A percentile compares a stretch with the other conserved stretches of the same genome.
Evolutionary conservation across 2,797 vertebrate genomes (phyloP).

Genomic region (Amblyopsis hoosieri): DNA sequence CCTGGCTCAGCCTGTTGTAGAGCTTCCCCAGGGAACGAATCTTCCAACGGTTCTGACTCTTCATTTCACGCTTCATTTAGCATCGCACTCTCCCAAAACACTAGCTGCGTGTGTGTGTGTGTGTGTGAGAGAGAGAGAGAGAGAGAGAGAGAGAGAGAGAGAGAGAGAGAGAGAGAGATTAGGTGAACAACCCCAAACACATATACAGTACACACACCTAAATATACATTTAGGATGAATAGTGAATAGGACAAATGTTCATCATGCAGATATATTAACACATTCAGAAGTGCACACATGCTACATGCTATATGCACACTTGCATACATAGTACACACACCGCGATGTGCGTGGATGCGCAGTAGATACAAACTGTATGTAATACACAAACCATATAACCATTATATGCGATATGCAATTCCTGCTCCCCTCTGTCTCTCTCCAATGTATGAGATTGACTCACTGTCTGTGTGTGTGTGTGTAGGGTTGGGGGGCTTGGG

Average conservation of each 20-base stretch:
- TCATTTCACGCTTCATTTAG: conserved; percentile 78
- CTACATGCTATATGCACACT: neutral
- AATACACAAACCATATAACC: conserved; percentile 20
- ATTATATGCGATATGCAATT: conserved; percentile 55
- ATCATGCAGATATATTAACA: conserved; percentile 16
- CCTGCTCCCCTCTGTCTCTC: conserved; percentile 51
- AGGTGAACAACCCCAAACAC: neutral
- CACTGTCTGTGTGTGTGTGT: conserved; percentile 16
- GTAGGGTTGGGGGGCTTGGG: conserved; percentile 4
- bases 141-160: too few relatives aligned
- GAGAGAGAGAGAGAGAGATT: neutral
- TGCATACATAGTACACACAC: conserved; percentile 10
- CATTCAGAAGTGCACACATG: conserved; percentile 4
- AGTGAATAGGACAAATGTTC: neutral
- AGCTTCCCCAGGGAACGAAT: conserved; percentile 64
- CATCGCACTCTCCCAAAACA: conserved; percentile 67
- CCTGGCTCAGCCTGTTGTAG: conserved; percentile 54
- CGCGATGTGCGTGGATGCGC: conserved; percentile 38
- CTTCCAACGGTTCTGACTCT: conserved; percentile 69
- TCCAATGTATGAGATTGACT: conserved; percentile 56
- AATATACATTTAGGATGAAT: neutral
- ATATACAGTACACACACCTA: conserved; percentile 1
- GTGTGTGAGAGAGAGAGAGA: conserved; percentile 1
- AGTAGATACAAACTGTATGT: conserved; percentile 14
- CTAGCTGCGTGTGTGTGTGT: conserved; percentile 49